Evolutionary conservation across 2,797 vertebrate genomes (phyloP), one percentile per base, ranked within the genome.

Genomic region (Microctenopoma steveboyesi): DNA sequence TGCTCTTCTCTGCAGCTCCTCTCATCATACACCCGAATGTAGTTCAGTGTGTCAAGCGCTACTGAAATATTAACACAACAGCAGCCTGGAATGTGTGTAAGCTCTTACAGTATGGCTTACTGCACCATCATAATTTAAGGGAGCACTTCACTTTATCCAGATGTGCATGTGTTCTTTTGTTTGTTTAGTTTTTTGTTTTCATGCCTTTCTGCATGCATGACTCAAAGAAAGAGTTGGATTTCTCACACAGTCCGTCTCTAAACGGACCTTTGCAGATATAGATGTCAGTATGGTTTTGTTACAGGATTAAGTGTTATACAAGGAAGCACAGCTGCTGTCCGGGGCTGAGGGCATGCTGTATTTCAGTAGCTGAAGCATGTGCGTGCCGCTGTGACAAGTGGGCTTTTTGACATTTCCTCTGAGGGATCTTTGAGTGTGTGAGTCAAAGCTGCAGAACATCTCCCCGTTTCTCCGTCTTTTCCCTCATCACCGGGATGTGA

Each of bases 21-120:
- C 43, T 65, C 46, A 27, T 63, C 33, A 46, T 72, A 76, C 65
- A 43, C 62, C 76, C 18, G 2, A 91, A 93, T 91, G 85, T 92
- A 93, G 92, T 92, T 93, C 91, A 93, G 84, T 93, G 89, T 93
- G 92, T 92, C 91, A 89, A 85, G 87, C 67, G 3, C 79, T 78
- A 40, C 90, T 93, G 82, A 92, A 93, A 93, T 92, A 93, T 93
- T 92, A 92, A 93, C 86, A 74, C 62, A 50, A 69, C 73, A 79
- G 79, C 76, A 63, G 66, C 72, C 69, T 51, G 75, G 61, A 82
- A 60, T 54, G 57, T 25, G 30, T 63, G 81, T 61, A 16, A n/a
- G 67, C 46, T 27, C 76, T 78, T 15, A 42, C 4, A 13, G 30
- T 40, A 39, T 69, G 52, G 49, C 37, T 69, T 70, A 46, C 55